Evolutionary conservation across 2,888 invertebrate genomes (phyloP), one percentile per base, ranked within the genome.

Genomic region (Torymus texanus): DNA sequence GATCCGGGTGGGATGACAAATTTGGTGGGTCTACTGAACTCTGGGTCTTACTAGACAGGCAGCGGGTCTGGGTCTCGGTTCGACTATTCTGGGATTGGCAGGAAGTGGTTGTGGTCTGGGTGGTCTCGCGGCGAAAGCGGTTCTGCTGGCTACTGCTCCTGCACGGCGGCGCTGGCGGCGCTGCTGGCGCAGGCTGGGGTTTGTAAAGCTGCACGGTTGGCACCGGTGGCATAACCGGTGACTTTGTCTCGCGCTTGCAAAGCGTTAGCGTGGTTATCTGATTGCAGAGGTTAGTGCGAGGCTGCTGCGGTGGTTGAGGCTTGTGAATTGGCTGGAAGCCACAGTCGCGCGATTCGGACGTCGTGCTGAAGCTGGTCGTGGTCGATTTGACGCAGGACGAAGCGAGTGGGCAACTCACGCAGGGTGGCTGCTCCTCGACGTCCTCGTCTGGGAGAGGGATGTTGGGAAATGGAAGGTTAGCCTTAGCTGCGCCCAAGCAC

Each of bases 1-100:
- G 81, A 90, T 89, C 87, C 88, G 90, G 90, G 86, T 86, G 88
- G 90, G 90, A 90, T 84, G 90, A 90, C 87, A 88, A 88, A 88
- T 89, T 89, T 88, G 88, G 88, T 89, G 90, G 90, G 87, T 90
- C 89, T 89, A 88, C 88, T 87, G 87, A 86, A 88, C 84, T 88
- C 81, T 86, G 88, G 89, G 85, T 86, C 77, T 88, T 87, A 85
- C 87, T 87, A 87, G 86, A 84, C 82, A 87, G 86, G 87, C 87
- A 85, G 79, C 85, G 86, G 91, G 88, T 87, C 88, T 88, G 87
- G 90, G 90, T 88, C 87, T 88, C 91, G 91, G 90, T 85, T 58
- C 16, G 74, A 56, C 12, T 41, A 41, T 8, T 80, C 62, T 80
- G 75, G 80, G 83, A 81, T 50, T 76, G 63, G 75, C 80, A 73